Percentiles rank a stretch among this genome's conserved stretches.
These are phyloP conservation scores for Tipula vernalis DNA, from an alignment of 2,888 invertebrate species.

Conservation along the genomic window DNA sequence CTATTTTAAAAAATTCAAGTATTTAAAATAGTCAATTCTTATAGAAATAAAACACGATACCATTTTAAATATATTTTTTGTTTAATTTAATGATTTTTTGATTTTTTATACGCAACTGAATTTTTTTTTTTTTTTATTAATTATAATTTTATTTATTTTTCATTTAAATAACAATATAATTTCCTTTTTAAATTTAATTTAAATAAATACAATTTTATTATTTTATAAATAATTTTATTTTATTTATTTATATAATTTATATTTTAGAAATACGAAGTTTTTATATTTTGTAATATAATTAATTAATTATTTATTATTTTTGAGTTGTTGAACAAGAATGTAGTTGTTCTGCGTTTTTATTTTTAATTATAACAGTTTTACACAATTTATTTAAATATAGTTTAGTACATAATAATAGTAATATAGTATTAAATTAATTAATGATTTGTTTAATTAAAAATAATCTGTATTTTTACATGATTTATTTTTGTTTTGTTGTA, in stretches of 20 bases:
- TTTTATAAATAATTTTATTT: not conserved
- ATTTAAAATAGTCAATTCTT: too few relatives aligned
- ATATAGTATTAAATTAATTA: not conserved
- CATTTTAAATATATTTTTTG: not conserved
- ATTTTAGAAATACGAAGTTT: not conserved
- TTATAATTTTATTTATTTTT: not conserved
- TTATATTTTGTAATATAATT: not conserved
- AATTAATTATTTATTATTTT: not conserved
- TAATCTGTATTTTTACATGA: not conserved
- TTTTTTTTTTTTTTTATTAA: not conserved
- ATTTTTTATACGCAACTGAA: constrained; percentile 1
- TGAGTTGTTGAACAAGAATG: not conserved
- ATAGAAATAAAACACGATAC: not conserved
- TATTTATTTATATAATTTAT: not conserved
- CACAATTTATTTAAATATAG: not conserved
- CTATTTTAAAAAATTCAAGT: too few relatives aligned
- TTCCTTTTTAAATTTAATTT: not conserved
- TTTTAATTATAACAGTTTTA: not conserved
- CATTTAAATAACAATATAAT: not conserved
- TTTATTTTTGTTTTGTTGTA: not conserved
- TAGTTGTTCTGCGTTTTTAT: not conserved
- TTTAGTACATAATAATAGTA: not conserved
- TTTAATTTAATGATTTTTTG: constrained; percentile 4
- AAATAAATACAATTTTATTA: not conserved
- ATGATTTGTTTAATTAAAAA: not conserved